These are phyloP conservation scores for Tychaedon coryphoeus DNA, from an alignment of 2,113 vertebrate genomes.

Conservation along the genomic window DNA sequence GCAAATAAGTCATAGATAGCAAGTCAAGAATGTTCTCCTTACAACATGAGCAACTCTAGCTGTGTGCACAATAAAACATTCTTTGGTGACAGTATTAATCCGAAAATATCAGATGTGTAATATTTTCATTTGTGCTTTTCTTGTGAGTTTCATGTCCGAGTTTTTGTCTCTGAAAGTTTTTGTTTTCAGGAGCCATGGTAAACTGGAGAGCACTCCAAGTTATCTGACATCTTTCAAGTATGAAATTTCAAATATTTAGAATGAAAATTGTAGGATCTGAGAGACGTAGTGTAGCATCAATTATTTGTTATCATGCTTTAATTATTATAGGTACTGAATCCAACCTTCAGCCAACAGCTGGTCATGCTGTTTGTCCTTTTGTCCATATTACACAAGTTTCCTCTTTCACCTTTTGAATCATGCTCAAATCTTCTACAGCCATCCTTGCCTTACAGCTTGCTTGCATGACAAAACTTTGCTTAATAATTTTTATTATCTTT, in stretches of 20 bases:
- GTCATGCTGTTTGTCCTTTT: not conserved
- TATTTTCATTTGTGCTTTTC: not conserved
- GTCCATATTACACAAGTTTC: not conserved
- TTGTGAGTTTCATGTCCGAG: not conserved
- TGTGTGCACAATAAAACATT: not conserved
- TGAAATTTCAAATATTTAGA: not conserved
- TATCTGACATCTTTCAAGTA: not conserved
- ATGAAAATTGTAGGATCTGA: not conserved
- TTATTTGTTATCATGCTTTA: not conserved
- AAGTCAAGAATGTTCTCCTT: not conserved
- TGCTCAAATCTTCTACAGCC: not conserved
- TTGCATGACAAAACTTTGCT: not conserved
- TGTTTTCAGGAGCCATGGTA: not conserved
- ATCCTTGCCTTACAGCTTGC: not conserved
- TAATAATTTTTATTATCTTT: not conserved
- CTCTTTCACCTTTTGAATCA: not conserved
- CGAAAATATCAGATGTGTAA: not conserved
- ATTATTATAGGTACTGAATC: not conserved
- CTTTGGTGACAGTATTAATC: not conserved
- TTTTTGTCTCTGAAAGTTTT: not conserved
- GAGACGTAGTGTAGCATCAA: fast-evolving
- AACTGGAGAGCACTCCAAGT: not conserved
- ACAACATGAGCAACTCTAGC: not conserved
- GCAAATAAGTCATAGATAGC: not conserved
- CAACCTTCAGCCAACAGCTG: not conserved